These are phyloP conservation scores for Drosophila acutilabella DNA, from an alignment of 2,888 invertebrate species.

Conservation along the genomic window DNA sequence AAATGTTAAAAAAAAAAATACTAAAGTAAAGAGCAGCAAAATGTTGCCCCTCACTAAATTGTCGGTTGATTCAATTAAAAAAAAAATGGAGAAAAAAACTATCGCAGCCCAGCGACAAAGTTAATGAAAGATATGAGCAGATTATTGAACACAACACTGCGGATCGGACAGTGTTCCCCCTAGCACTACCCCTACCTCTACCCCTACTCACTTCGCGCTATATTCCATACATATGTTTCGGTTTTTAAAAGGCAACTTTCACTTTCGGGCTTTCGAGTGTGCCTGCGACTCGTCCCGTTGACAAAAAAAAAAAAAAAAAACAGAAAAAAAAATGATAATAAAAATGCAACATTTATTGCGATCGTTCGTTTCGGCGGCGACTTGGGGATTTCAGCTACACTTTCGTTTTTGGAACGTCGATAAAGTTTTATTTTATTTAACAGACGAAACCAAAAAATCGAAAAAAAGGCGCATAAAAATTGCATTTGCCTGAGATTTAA, in stretches of 20 bases:
- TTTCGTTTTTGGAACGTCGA: constrained; percentile 53
- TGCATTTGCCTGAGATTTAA: constrained; percentile 68
- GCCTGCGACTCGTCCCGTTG: constrained; percentile 43
- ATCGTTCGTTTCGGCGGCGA: constrained; percentile 13
- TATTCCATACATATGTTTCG: constrained; percentile 12
- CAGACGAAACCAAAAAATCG: background rate
- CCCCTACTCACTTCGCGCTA: background rate
- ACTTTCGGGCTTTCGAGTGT: constrained; percentile 62
- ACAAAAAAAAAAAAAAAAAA: constrained; percentile 32
- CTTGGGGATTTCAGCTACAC: constrained; percentile 31
- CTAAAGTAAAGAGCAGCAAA: constrained; percentile 12
- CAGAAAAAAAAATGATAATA: constrained; percentile 64
- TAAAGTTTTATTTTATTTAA: constrained; percentile 48
- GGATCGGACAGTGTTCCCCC: constrained; percentile 14
- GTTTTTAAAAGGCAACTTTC: constrained; percentile 65
- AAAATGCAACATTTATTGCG: constrained; percentile 78
- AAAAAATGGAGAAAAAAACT: constrained; percentile 29
- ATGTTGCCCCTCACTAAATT: constrained; percentile 42
- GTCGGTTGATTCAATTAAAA: constrained; percentile 75
- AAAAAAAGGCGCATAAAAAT: constrained; percentile 57
- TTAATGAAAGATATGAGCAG: constrained; percentile 60
- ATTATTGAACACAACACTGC: constrained; percentile 41
- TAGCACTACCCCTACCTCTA: background rate
- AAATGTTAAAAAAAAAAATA: constrained; percentile 42
- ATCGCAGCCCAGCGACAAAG: constrained; percentile 54